These are phyloP conservation scores for Leptinotarsa juncta DNA, from an alignment of 2,888 invertebrate genomes.

Conservation along the genomic window DNA sequence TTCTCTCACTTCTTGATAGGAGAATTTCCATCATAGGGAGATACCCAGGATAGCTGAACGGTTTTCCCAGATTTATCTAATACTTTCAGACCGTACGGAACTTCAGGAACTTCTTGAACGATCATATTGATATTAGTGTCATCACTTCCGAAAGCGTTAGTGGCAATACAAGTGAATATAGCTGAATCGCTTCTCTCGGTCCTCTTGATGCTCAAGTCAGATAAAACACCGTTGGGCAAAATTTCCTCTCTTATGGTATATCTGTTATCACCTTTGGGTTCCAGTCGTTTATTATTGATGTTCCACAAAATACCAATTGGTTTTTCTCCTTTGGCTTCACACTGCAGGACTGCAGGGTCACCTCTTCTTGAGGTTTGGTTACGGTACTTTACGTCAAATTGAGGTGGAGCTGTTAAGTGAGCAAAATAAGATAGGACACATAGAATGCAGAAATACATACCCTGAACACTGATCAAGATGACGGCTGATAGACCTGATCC, in stretches of 20 bases:
- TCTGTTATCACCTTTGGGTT: constrained; percentile 90
- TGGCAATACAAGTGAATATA: constrained; percentile 90
- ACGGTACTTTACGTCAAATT: constrained; percentile 91
- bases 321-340: constrained; percentile 94
- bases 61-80: constrained; percentile 91
- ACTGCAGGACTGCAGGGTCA: constrained; percentile 90
- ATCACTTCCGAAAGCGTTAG: constrained; percentile 93
- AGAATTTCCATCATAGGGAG: constrained; percentile 92
- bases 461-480: constrained; percentile 92
- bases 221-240: constrained; percentile 86
- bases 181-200: constrained; percentile 91
- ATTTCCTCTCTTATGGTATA: constrained; percentile 91
- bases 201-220: constrained; percentile 88
- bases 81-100: constrained; percentile 88
- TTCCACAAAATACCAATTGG: constrained; percentile 96
- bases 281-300: constrained; percentile 92
- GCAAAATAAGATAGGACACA: background rate
- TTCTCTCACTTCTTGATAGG: constrained; percentile 76
- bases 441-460: constrained; percentile 66
- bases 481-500: constrained; percentile 95
- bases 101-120: constrained; percentile 91
- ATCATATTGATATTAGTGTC: constrained; percentile 97
- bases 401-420: constrained; percentile 80
- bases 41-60: constrained; percentile 91
- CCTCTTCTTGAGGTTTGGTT: constrained; percentile 92